These are phyloP conservation scores for Empis stercorea DNA, from an alignment of 2,888 invertebrate species.

Conservation along the genomic window DNA sequence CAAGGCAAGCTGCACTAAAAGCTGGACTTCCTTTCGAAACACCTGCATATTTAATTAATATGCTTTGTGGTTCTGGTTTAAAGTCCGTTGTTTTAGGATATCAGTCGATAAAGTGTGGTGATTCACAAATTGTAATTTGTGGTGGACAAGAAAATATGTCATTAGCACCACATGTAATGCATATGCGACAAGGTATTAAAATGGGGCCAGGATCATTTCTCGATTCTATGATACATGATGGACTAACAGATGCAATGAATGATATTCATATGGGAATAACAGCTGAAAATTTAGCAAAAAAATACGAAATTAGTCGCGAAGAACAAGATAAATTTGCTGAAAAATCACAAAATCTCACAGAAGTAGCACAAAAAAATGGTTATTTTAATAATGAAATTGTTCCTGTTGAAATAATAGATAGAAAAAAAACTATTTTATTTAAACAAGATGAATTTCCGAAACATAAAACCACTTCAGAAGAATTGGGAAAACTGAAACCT, in stretches of 20 bases:
- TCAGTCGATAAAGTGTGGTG: conserved; percentile 52
- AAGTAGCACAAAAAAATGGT: conserved; percentile 46
- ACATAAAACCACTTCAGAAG: conserved; percentile 44
- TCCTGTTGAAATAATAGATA: conserved; percentile 43
- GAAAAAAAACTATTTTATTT: conserved; percentile 38
- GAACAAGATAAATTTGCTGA: conserved; percentile 59
- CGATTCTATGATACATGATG: conserved; percentile 57
- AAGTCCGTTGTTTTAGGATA: conserved; percentile 57
- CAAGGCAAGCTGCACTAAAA: conserved; percentile 59
- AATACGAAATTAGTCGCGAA: conserved; percentile 48
- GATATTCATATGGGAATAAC: conserved; percentile 70
- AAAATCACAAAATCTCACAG: conserved; percentile 52
- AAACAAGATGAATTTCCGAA: conserved; percentile 58
- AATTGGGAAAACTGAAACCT: conserved; percentile 48
- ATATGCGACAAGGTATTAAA: conserved; percentile 50
- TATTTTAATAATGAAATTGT: conserved; percentile 60
- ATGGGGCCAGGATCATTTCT: conserved; percentile 48
- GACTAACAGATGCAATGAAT: conserved; percentile 61
- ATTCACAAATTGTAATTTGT: conserved; percentile 53
- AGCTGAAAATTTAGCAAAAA: conserved; percentile 63
- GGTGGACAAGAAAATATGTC: conserved; percentile 81
- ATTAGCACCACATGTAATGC: conserved; percentile 52
- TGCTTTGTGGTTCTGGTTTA: conserved; percentile 73
- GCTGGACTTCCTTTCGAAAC: conserved; percentile 56
- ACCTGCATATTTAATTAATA: conserved; percentile 59